These are phyloP conservation scores for Notiomystis cincta DNA, from an alignment of 2,113 vertebrate genomes.

Conservation along the genomic window DNA sequence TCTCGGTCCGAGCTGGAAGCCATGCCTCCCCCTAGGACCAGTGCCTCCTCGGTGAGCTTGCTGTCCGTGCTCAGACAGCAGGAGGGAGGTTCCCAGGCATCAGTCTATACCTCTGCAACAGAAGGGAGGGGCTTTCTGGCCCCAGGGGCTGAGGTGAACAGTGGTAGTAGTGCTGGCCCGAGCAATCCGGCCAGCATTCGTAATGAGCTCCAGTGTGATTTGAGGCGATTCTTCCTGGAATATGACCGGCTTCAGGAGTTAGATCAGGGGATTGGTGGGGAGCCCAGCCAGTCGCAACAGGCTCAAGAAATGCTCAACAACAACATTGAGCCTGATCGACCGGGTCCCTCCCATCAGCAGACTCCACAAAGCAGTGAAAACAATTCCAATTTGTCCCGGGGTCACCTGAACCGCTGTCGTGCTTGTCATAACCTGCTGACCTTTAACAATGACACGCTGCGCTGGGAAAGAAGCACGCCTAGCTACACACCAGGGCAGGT, in stretches of 20 bases:
- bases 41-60: conserved; percentile 91
- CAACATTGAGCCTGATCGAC: conserved; percentile 89
- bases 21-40: conserved; percentile 92
- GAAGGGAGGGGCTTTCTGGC: conserved; percentile 88
- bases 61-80: conserved; percentile 91
- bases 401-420: conserved; percentile 93
- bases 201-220: conserved; percentile 94
- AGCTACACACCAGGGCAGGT: conserved; percentile 81
- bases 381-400: conserved; percentile 81
- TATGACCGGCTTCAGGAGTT: conserved; percentile 93
- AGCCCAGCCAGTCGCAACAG: conserved; percentile 78
- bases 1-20: conserved; percentile 74
- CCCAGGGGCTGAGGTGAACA: conserved; percentile 74
- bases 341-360: conserved; percentile 84
- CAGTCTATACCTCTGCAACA: conserved; percentile 94
- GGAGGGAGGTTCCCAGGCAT: conserved; percentile 87
- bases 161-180: conserved; percentile 74
- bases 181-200: conserved; percentile 87
- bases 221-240: conserved; percentile 97
- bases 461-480: conserved; percentile 93
- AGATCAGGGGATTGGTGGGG: conserved; percentile 82
- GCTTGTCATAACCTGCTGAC: conserved; percentile 98
- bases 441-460: conserved; percentile 96
- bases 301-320: conserved; percentile 93
- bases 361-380: conserved; percentile 82